Evolutionary conservation across 2,888 invertebrate species (phyloP), one percentile per base, ranked within the genome.

Genomic region (Acanthosoma haemorrhoidale): DNA sequence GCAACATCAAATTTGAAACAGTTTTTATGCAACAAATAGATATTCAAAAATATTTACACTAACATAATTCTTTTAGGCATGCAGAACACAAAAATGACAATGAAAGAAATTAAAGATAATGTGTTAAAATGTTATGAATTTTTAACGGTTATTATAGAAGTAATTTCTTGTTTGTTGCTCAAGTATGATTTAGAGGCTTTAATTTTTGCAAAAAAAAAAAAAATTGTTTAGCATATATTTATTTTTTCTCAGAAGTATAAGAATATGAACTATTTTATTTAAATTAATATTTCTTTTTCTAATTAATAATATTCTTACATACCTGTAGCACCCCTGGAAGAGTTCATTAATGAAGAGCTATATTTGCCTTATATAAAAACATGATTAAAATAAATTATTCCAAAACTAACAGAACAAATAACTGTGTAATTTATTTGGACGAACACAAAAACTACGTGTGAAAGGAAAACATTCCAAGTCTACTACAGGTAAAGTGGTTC

Each of bases 321-420:
- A 72, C 72, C 72, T 72, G 72, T 72, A 70, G 72, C 70, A 72
- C 57, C 68, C 57, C 72, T 72, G 72, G 68, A 72, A 70, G 68
- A 38, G 31, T 32, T 67, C 67, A 21, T 15, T 67, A 51, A 67
- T 31, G 67, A 57, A 57, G 67, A 67, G 67, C 67, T 67, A 67
- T 9, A 57, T 67, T 57, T 57, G 32, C 51, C 67, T 67, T 67
- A 51, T 67, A 67, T 67, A 39, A 67, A 67, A 67, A 67, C 41
- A 67, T 43, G 34, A 34, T 67, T 57, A 51, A n/a, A 25, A 67
- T 31, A 67, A 57, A 51, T 67, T 67, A 67, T 38, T 67, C 21
- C 15, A 67, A 39, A 36, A 39, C 38, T 31, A 70, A 57, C 38
- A 31, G 31, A 68, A 59, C 58, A 43, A 3, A 69, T 32, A 70